Percentiles rank a stretch among this genome's conserved stretches.
Evolutionary conservation across 2,113 vertebrate genomes (phyloP).

Genomic region (Scomber scombrus): DNA sequence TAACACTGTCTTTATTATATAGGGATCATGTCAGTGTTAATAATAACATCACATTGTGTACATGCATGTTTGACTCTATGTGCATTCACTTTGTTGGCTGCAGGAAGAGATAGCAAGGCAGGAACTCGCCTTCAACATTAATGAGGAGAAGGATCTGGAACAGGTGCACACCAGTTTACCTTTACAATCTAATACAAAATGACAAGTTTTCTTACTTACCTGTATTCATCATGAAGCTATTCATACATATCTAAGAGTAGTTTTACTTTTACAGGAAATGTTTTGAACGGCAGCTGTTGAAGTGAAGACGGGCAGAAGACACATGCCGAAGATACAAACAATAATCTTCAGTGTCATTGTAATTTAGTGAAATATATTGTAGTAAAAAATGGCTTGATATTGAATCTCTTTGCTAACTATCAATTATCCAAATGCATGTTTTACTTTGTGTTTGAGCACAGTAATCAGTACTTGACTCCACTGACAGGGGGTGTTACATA

Average conservation of each 20-base stretch:
- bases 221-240: not conserved
- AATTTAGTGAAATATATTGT: slow-evolving; percentile 14
- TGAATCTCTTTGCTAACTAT: not conserved
- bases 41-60: not conserved
- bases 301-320: slow-evolving; percentile 28
- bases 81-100: slow-evolving; percentile 38
- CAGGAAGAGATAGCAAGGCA: slow-evolving; percentile 56
- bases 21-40: not conserved
- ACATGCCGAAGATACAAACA: not conserved
- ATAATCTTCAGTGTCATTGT: not conserved
- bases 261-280: slow-evolving; percentile 66
- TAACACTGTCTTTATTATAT: not conserved
- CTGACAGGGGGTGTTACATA: slow-evolving; percentile 43
- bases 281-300: slow-evolving; percentile 44
- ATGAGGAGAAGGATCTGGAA: slow-evolving; percentile 73
- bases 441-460: not conserved
- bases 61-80: slow-evolving; percentile 25
- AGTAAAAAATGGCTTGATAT: slow-evolving; percentile 5
- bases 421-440: slow-evolving; percentile 18
- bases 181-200: slow-evolving; percentile 6
- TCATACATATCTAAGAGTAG: not conserved
- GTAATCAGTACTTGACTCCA: slow-evolving; percentile 30
- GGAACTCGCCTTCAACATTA: slow-evolving; percentile 54
- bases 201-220: not conserved
- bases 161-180: slow-evolving; percentile 58